Base-by-base conservation (phyloP, 1,140 invertebrate species). In the Drosophila sturtevanti region DNA sequence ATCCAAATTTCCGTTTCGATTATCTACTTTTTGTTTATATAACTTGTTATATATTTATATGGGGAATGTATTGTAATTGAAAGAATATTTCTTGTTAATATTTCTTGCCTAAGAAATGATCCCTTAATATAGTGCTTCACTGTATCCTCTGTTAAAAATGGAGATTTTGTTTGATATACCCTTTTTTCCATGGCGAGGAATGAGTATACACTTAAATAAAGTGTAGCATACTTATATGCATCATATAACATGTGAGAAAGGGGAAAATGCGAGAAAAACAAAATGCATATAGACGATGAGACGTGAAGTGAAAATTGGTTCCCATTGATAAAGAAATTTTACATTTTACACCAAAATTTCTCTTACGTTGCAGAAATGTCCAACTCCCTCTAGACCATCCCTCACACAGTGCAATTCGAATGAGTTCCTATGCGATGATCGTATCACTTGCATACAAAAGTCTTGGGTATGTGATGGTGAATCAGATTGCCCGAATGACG, bases 391-490 rank as follows among this genome's bases (percentile, higher is more conserved):
- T 0, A 4, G 4, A 7, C 24, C 82, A 91, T 66, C 48, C 78
- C 10, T 92, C 41, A 48, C 16, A 21, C 1, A 95, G 61, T 95
- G 95, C 87, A 92, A 93, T 63, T 90, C 91, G 2, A 93, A 92
- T 12, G 96, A 98, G 81, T 99, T 97, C 90, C 94, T 96, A 68
- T 99, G 98, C 91, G 94, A 93, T 0, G 97, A 97, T 92, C 93
- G 93, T 18, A 93, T 97, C 35, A 97, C 97, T 16, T 99, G 98
- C 91, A 95, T 99, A 21, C 95, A 96, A 77, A 94, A 93, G 21
- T 94, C 93, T 3, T 98, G 96, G 96, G 92, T 97, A 0, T 98
- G 97, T 91, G 97, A 98, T 89, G 97, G 97, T 0, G 95, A 96
- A 69, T 93, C 92, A 4, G 97, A 98, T 89, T 98, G 97, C 85